Percentiles rank a stretch among this genome's conserved stretches.
Conservation (phyloP, 2,888 invertebrate species). For the Cordylochernes scorpioides region DNA sequence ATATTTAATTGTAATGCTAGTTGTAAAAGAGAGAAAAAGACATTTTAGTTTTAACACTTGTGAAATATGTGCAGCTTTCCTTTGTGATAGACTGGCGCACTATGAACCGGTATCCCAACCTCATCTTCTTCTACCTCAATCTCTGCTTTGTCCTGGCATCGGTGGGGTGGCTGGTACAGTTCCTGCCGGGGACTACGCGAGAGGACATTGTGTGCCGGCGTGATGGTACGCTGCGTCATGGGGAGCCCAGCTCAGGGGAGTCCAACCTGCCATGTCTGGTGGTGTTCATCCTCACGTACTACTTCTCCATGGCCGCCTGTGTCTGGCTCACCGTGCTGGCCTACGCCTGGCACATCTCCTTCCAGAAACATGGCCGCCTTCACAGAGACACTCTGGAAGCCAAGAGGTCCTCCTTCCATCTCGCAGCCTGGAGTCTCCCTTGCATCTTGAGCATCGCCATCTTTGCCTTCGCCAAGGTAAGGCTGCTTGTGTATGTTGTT, state of each 20-base stretch:
- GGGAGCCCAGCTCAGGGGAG: conserved; percentile 55
- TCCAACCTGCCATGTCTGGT: conserved; percentile 70
- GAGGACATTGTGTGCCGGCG: conserved; percentile 73
- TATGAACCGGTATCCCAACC: conserved; percentile 62
- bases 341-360: conserved; percentile 68
- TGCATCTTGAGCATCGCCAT: conserved; percentile 62
- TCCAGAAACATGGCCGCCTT: conserved; percentile 49
- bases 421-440: conserved; percentile 73
- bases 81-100: conserved; percentile 79
- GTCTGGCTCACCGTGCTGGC: conserved; percentile 85
- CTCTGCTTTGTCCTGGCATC: conserved; percentile 63
- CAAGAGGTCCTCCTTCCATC: conserved; percentile 69
- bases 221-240: conserved; percentile 60
- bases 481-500: no score
- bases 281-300: conserved; percentile 68
- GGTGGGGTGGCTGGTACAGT: conserved; percentile 73
- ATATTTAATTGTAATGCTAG: no score
- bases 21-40: no score
- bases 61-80: conserved; percentile 37
- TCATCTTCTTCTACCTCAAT: conserved; percentile 81
- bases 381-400: conserved; percentile 55
- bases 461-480: conserved; percentile 42
- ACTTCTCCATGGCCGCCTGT: conserved; percentile 66
- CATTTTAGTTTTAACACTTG: no score
- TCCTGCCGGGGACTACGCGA: conserved; percentile 41